Base-by-base conservation (phyloP, 2,888 invertebrate species). In the Polymixis flavicincta region DNA sequence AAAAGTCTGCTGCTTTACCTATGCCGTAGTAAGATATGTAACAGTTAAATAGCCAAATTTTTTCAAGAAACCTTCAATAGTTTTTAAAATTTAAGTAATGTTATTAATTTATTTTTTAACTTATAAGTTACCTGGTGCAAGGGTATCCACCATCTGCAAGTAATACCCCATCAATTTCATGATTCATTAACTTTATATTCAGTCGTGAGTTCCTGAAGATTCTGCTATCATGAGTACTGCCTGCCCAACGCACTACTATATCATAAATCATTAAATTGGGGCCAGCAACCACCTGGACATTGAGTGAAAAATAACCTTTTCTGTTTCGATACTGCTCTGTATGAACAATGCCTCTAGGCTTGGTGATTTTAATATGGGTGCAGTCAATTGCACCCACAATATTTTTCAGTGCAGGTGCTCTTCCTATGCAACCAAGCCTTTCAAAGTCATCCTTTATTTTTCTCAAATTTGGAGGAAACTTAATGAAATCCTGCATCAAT, bases 141-240 rank as follows among this genome's bases (percentile, higher is more conserved):
- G 42, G 61, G 3, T 45, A 45, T 45, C 45, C 61, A 42, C 42
- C 42, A 61, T 61, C 42, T n/a, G 5, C 61, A 61, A 61, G 42
- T 59, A 59, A 59, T n/a, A 61, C 42, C n/a, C 42, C 42, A 61
- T 42, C 61, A 61, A 61, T 61, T 61, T 61, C 42, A 61, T 42
- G 22, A 42, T 42, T 61, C 0, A 0, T 2, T 42, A 42, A 61
- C 42, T 42, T 61, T 42, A 61, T 61, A 61, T 59, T 61, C n/a
- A 61, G 42, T 7, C 48, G 48, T 19, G 45, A 63, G 17, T 63
- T 63, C 9, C 42, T 60, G 11, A 60, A 60, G 1, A 64, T 64
- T 19, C 48, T 48, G 48, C 64, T 64, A 48, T 64, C 64, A 52
- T 65, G 65, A 22, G 65, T 65, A 52, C 65, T 65, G 32, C 65